A percentile compares a stretch with the other conserved stretches of the same genome.
phyloP scores from a whole-genome alignment of 2,113 vertebrate species.

The Panurus biarmicus region DNA sequence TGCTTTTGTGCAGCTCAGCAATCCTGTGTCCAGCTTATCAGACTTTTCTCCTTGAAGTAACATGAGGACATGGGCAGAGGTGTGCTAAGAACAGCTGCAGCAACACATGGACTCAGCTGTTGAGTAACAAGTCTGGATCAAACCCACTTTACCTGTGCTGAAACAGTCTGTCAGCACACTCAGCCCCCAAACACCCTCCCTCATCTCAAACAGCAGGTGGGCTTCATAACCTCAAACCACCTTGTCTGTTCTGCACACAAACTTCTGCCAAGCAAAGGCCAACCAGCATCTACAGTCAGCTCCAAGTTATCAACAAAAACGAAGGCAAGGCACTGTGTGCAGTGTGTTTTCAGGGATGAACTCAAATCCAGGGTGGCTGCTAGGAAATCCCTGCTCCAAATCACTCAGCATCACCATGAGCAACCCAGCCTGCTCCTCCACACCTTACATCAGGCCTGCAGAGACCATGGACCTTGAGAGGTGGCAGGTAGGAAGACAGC shows the following conservation, averaged over 20 bases:
- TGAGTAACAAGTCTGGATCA: not conserved
- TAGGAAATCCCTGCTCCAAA: not conserved
- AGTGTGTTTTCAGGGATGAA: not conserved
- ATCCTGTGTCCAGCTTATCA: not conserved
- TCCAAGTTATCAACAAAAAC: not conserved
- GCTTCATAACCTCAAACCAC: not conserved
- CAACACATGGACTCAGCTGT: not conserved
- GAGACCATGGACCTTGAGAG: not conserved
- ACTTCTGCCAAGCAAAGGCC: not conserved
- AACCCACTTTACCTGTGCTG: not conserved
- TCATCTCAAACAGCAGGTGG: not conserved
- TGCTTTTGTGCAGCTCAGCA: not conserved
- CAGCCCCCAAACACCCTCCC: not conserved
- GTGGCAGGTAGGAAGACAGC: not conserved
- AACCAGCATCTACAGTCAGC: not conserved
- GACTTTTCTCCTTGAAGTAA: not conserved
- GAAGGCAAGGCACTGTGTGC: not conserved
- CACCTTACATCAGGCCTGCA: not conserved
- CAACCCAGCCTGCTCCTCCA: not conserved
- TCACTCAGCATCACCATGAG: not conserved
- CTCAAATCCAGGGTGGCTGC: not conserved
- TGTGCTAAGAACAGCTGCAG: not conserved
- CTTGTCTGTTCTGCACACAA: not conserved
- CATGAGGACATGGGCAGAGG: not conserved
- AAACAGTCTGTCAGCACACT: not conserved